phyloP scores from a whole-genome alignment of 1,140 invertebrate species.

The Arion vulgaris region DNA sequence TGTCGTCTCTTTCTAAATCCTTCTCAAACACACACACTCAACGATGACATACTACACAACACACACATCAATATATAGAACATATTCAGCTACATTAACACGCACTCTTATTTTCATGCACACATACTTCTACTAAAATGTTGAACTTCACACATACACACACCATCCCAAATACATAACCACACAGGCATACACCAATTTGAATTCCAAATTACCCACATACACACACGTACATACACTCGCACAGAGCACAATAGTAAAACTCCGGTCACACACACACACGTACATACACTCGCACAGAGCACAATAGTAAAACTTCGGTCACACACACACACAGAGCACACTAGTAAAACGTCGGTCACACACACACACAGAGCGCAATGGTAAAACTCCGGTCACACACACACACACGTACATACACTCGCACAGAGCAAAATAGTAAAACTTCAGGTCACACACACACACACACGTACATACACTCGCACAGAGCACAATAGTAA shows the following conservation, averaged over 20 bases:
- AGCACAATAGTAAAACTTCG: neutral
- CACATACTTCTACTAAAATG: too few relatives aligned
- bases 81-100: too few relatives aligned
- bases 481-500: neutral
- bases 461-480: neutral
- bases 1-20: too few relatives aligned
- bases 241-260: neutral
- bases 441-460: too few relatives aligned
- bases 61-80: too few relatives aligned
- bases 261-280: neutral
- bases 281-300: neutral
- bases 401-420: neutral
- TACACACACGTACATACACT: neutral
- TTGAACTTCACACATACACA: too few relatives aligned
- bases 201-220: too few relatives aligned
- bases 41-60: too few relatives aligned
- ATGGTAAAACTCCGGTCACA: too few relatives aligned
- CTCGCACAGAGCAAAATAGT: neutral
- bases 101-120: too few relatives aligned
- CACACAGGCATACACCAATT: neutral
- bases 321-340: neutral
- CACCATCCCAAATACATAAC: too few relatives aligned
- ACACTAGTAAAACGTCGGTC: neutral
- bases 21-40: too few relatives aligned
- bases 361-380: neutral